Evolutionary conservation across 1,140 invertebrate genomes (phyloP), one percentile per base, ranked within the genome.

Genomic region (Cheumatopsyche charites): DNA sequence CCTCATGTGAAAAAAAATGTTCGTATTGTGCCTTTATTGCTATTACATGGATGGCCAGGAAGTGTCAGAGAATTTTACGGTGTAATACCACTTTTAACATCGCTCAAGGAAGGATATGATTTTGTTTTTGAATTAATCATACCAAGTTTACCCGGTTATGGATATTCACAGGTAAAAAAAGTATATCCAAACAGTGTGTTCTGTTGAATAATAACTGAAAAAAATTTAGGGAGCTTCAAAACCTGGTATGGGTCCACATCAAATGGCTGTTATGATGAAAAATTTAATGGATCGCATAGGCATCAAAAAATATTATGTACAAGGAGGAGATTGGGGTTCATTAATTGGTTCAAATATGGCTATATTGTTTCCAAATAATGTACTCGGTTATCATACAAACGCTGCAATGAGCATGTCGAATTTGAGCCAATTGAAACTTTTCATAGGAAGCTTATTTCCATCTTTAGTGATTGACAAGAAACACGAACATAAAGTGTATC

Each of bases 31-130:
- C 91, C 91, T 0, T 55, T 94, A n/a, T 74, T 95, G 0, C 29
- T 95, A 0, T 73, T 92, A 0, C 93, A 96, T 76, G 93, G 94
- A 7, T 96, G 93, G 93, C 94, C 94, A 2, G 92, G 92, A 43
- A 92, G 91, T 0, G 81, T 95, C 1, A 85, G 88, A 41, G 92
- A 95, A 78, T 95, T 94, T 79, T 90, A 91, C 70, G 89, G 91
- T 78, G 83, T 92, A 3, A 88, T 94, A 71, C 92, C 92, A 0
- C 43, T 91, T 19, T 77, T 95, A 11, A 91, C 87, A 0, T 87
- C 83, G 7, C 84, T 85, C 0, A 81, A 82, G 70, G 72, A 81
- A 0, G 84, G 83, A 5, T 79, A 82, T 12, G 83, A 91, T 69
- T 89, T 91, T 71, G 91, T 92, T 2, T 95, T 95, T 78, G 92